Evolutionary conservation across 2,797 vertebrate genomes (phyloP).

Genomic region (Hemitrygon akajei): DNA sequence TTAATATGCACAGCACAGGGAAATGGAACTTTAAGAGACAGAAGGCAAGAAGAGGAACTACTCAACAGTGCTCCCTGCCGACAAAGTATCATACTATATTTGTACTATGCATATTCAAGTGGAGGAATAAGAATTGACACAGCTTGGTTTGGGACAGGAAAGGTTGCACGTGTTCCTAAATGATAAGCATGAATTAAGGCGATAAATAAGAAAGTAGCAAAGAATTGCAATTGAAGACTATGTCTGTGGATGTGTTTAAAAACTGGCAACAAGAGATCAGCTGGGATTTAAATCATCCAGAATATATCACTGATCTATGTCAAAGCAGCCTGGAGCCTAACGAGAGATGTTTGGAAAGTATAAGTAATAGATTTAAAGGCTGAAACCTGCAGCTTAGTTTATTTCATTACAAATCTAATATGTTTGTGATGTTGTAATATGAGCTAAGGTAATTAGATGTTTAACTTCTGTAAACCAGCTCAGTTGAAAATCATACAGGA

Average conservation of each 20-base stretch:
- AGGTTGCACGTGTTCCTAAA: constrained; percentile 44
- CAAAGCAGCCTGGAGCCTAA: background rate
- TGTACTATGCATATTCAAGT: background rate
- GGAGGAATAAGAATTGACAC: constrained; percentile 42
- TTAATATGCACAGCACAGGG: background rate
- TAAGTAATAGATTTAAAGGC: background rate
- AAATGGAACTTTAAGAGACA: background rate
- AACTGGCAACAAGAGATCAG: background rate
- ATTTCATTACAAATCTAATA: background rate
- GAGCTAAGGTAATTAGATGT: background rate
- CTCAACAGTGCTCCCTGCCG: constrained; percentile 59
- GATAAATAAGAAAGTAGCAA: constrained; percentile 47
- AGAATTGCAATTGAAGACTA: constrained; percentile 45
- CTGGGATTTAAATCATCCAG: background rate
- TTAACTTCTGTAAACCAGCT: background rate
- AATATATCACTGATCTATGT: background rate
- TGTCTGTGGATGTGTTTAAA: background rate
- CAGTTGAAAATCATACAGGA: background rate
- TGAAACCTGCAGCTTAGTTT: background rate
- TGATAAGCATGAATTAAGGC: constrained; percentile 50
- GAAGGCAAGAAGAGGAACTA: background rate
- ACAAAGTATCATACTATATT: constrained; percentile 42
- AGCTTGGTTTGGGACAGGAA: constrained; percentile 49
- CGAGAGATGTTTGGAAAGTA: background rate
- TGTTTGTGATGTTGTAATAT: background rate